Percentiles rank a stretch among this genome's conserved stretches.
Conservation (phyloP, 2,888 invertebrate species). For the Axea sp. region DNA sequence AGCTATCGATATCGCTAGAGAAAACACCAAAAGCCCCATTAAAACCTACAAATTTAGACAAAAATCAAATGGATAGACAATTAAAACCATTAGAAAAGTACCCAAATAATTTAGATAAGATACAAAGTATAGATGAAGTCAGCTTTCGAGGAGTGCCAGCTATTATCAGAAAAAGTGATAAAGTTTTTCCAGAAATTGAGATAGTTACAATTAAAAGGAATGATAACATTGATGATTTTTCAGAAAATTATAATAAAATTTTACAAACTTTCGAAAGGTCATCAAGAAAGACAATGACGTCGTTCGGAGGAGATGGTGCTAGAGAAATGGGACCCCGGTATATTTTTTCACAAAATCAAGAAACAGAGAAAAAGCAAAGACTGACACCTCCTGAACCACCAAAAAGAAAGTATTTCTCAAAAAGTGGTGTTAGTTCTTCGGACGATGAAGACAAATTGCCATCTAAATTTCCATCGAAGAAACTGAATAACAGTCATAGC, state of each 20-base stretch:
- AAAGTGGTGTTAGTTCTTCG: constrained; percentile 52
- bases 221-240: constrained; percentile 27
- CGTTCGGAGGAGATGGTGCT: constrained; percentile 29
- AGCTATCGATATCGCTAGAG: constrained; percentile 10
- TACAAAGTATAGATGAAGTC: constrained; percentile 2
- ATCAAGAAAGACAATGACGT: constrained; percentile 44
- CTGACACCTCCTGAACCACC: constrained; percentile 79
- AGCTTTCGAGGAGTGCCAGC: constrained; percentile 7
- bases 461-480: constrained; percentile 25
- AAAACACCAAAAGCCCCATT: constrained; percentile 16
- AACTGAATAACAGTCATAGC: constrained; percentile 44
- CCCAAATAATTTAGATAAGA: constrained; percentile 1
- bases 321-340: constrained; percentile 13
- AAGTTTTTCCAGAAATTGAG: constrained; percentile 49
- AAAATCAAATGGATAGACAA: background rate
- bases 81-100: constrained; percentile 20
- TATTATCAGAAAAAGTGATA: constrained; percentile 42
- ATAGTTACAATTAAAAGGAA: constrained; percentile 52
- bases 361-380: constrained; percentile 77
- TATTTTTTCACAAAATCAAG: constrained; percentile 32
- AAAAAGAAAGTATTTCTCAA: constrained; percentile 79
- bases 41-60: constrained; percentile 8
- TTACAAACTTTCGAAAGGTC: constrained; percentile 53
- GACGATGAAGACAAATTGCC: constrained; percentile 52
- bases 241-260: constrained; percentile 42